Evolutionary conservation across 2,888 invertebrate species (phyloP).

Genomic region (Acleris literana): DNA sequence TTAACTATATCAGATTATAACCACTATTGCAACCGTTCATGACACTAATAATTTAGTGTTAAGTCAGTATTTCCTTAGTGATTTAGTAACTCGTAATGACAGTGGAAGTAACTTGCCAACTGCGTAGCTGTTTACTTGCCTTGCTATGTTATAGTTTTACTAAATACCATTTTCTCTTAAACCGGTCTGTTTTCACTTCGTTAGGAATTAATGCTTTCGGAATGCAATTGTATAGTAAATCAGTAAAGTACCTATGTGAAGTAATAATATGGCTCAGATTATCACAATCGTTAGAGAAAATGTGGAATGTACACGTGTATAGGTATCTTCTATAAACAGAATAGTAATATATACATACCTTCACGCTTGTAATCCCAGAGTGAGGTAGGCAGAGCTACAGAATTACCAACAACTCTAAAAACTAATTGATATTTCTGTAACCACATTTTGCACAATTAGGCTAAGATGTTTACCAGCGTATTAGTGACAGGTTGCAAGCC

Average conservation of each 20-base stretch:
- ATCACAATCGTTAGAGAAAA: background rate
- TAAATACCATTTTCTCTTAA: constrained; percentile 34
- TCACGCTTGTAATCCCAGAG: too few species aligned
- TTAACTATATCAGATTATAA: background rate
- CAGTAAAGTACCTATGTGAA: background rate
- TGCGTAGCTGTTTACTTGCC: background rate
- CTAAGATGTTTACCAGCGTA: too few species aligned
- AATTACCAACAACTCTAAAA: too few species aligned
- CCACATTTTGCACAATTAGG: too few species aligned
- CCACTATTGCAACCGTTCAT: background rate
- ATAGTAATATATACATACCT: too few species aligned
- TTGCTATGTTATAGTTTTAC: background rate
- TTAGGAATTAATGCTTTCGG: constrained; percentile 3
- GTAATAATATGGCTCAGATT: background rate
- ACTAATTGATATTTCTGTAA: too few species aligned
- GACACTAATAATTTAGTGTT: too few species aligned
- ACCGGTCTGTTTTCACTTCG: constrained; percentile 38
- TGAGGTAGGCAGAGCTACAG: too few species aligned
- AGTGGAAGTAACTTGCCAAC: constrained; percentile 8
- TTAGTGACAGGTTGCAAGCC: too few species aligned
- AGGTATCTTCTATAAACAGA: too few species aligned
- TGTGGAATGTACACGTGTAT: too few species aligned
- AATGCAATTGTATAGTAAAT: background rate
- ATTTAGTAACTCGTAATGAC: constrained; percentile 1
- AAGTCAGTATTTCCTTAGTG: constrained; percentile 3